Conservation (phyloP, 2,113 vertebrate species). For the Marcusenius ussheri region DNA sequence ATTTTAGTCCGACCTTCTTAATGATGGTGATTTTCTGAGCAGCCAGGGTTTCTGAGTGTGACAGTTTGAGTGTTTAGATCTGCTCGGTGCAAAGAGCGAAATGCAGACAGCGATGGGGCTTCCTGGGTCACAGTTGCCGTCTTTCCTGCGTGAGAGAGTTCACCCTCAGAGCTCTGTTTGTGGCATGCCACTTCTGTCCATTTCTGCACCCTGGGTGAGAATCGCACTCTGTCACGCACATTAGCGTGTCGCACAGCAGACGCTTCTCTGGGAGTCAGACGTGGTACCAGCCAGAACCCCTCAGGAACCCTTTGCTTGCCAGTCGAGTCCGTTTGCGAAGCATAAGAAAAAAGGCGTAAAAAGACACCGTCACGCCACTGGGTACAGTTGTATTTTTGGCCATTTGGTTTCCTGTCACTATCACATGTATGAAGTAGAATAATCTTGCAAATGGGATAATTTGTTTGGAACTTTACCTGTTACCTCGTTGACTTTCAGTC, state of each 20-base stretch:
- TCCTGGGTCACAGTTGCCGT: neutral
- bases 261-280: neutral
- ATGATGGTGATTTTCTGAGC: neutral
- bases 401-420: neutral
- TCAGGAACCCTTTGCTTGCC: neutral
- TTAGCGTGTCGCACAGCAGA: neutral
- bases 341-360: neutral
- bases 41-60: neutral
- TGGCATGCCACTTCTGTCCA: neutral
- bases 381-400: neutral
- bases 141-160: neutral
- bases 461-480: neutral
- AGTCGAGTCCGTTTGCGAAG: neutral
- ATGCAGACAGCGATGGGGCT: neutral
- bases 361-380: neutral
- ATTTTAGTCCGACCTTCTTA: neutral
- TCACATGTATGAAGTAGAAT: neutral
- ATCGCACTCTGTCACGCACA: neutral
- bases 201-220: neutral
- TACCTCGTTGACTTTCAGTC: neutral
- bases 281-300: neutral
- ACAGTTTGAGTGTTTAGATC: neutral
- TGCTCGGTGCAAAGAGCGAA: neutral
- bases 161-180: neutral
- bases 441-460: neutral